Base-by-base conservation (phyloP, 2,113 vertebrate genomes). In the Cynopterus brachyotis region DNA sequence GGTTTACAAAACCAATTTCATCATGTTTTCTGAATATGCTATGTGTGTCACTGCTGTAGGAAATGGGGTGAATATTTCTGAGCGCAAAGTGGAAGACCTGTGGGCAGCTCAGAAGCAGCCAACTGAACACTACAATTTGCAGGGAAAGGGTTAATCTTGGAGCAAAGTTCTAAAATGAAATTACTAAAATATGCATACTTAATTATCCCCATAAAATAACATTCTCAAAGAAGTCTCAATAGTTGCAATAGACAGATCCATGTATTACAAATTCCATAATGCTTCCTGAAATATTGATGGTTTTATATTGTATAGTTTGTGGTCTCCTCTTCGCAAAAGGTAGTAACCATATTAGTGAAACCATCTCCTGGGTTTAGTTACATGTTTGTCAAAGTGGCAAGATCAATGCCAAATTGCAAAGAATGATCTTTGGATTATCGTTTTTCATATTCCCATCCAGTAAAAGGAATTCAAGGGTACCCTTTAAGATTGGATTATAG, bases 241-340 rank as follows among this genome's bases (percentile, higher is more conserved):
- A 86, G 53, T 75, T 94, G 30, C 17, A n/a, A 69, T 32, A 53
- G 66, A 87, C 32, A 93, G 69, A 96, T 94, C 93, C 93, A 22
- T 72, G 64, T 94, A 79, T 93, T 93, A 82, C 84, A 92, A 60
- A 94, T 85, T 93, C 45, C 66, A 85, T 89, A 96, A 88, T 78
- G 88, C 26, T 96, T 94, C 81, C 40, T 96, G 84, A 95, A 97
- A 96, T 94, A 96, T 91, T 97, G 88, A 95, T 94, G 72, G 92
- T 81, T 94, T 81, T 80, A 11, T 60, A 92, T 75, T 70, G 8
- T 30, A 78, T n/a, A 53, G 30, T 24, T 26, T 32, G 42, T 50
- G 26, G 17, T 91, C 26, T 89, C 69, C 62, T 45, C 19, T 87
- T 93, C 87, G 20, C 47, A 92, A 75, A 89, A 47, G 37, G 67